Base-by-base conservation (phyloP, 2,888 invertebrate genomes). In the Tiliacea citrago region DNA sequence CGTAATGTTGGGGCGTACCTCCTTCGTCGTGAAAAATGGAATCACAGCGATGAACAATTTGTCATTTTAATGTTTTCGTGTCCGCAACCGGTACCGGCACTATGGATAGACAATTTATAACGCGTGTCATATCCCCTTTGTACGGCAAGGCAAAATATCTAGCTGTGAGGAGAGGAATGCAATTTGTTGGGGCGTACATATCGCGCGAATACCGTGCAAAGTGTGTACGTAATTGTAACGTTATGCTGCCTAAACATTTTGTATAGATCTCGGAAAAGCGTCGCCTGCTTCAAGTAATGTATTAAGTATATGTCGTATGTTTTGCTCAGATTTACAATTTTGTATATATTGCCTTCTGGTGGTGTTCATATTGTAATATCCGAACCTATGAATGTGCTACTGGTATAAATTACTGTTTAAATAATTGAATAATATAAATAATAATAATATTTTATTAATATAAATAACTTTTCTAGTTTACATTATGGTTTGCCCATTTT, bases 61-160 rank as follows among this genome's bases (percentile, higher is more conserved):
- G 94, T 94, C 94, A 95, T 95, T 94, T 93, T 94, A 94, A 95
- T 94, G 93, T 92, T 92, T 92, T 92, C 91, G 88, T 92, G 93
- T 93, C 92, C 90, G 89, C 93, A 90, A 87, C 90, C 88, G 88
- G 88, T 85, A 86, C 74, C 70, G 82, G 88, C 88, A 91, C 90
- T 93, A 93, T 92, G 91, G 91, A 92, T 92, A 91, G 90, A 92
- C 91, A 88, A 93, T 93, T 93, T 93, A 92, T 93, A 91, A 92
- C 88, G 83, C 88, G 86, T 89, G 92, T 92, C 92, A 92, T 91
- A 90, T 89, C 88, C 89, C 88, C 89, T 90, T 91, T 92, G 90
- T 92, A 89, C 82, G 88, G 86, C 84, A 85, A 86, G 86, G 89
- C 88, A 88, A 82, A 91, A 91, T 90, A 88, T 92, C 90, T 89